Percentiles rank a stretch among this genome's conserved stretches.
Evolutionary conservation across 2,113 vertebrate genomes (phyloP).

Genomic region (Larimichthys polyactis): DNA sequence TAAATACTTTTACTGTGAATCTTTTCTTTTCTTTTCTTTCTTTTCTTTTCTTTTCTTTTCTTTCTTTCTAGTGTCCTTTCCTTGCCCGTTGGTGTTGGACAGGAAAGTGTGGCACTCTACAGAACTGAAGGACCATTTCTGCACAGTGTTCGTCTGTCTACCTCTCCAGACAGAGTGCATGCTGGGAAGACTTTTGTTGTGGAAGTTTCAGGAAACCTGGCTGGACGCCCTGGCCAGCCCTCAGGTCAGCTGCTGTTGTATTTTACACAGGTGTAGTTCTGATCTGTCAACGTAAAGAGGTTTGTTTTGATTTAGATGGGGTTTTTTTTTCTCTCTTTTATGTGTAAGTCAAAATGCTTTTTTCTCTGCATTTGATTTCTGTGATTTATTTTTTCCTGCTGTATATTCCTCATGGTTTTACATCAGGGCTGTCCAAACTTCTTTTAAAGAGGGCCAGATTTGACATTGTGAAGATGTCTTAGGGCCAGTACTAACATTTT

Average conservation of each 20-base stretch:
- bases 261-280: slow-evolving; percentile 10
- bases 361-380: neutral
- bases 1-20: neutral
- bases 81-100: slow-evolving; percentile 53
- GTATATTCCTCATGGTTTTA: neutral
- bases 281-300: neutral
- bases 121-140: slow-evolving; percentile 68
- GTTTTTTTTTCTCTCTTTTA: neutral
- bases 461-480: too few relatives aligned
- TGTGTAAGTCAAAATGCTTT: neutral
- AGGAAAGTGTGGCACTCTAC: slow-evolving; percentile 54
- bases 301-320: neutral
- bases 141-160: slow-evolving; percentile 41
- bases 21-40: slow-evolving; percentile 1
- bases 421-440: neutral
- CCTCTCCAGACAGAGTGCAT: slow-evolving; percentile 47
- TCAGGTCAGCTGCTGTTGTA: slow-evolving; percentile 67
- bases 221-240: slow-evolving; percentile 45
- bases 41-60: neutral
- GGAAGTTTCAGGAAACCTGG: slow-evolving; percentile 70
- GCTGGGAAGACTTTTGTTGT: slow-evolving; percentile 58
- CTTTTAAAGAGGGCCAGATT: too few relatives aligned
- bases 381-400: neutral
- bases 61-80: slow-evolving; percentile 17
- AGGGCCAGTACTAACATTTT: too few relatives aligned